A percentile compares a stretch with the other conserved stretches of the same genome.
Conservation (phyloP, 2,113 vertebrate genomes). For the Eublepharis macularius region DNA sequence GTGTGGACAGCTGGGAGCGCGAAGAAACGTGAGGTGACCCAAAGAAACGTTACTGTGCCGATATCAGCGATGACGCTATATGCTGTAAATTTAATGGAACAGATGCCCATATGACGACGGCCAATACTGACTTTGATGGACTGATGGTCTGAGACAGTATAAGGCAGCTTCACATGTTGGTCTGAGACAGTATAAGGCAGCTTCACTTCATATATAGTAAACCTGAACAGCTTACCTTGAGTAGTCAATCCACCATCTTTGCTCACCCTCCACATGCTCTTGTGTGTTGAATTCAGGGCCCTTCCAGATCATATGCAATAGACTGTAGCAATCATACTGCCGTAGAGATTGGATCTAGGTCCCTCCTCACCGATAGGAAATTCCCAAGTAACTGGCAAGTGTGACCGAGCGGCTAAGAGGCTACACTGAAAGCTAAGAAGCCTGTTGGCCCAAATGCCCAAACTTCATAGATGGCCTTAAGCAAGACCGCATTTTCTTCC, state of each 20-base stretch:
- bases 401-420: neutral
- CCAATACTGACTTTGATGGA: no score
- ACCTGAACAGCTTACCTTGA: accelerated
- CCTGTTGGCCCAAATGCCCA: neutral
- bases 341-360: neutral
- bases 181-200: no score
- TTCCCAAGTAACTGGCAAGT: neutral
- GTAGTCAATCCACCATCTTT: neutral
- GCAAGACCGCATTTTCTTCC: neutral
- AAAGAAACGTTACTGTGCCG: no score
- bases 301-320: neutral
- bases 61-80: no score
- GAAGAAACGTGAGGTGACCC: no score
- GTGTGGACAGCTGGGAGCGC: no score
- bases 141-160: no score
- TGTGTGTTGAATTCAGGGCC: neutral
- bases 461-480: neutral
- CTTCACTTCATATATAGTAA: no score
- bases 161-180: no score
- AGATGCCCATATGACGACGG: no score
- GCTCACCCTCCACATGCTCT: neutral
- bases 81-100: no score
- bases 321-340: neutral
- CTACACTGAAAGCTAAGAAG: neutral
- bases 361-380: neutral